Percentiles rank a stretch among this genome's conserved stretches.
These are phyloP conservation scores for Tenthredo distinguenda DNA, from an alignment of 2,888 invertebrate species.

Conservation along the genomic window DNA sequence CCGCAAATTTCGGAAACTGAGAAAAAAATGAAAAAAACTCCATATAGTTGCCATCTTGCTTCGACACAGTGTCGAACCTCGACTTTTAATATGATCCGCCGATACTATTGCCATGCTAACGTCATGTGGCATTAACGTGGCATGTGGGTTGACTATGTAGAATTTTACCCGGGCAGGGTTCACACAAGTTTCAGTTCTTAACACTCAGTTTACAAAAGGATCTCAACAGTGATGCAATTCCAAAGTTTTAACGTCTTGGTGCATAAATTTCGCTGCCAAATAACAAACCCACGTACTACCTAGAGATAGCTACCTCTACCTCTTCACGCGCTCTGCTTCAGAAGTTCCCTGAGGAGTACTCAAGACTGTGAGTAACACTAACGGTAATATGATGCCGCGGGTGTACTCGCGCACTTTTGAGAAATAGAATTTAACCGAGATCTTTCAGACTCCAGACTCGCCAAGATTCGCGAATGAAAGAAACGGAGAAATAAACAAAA, in stretches of 20 bases:
- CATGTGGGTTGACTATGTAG: too few relatives aligned
- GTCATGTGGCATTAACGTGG: too few relatives aligned
- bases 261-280: neutral
- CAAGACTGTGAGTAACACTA: neutral
- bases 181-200: neutral
- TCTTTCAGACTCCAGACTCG: neutral
- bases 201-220: neutral
- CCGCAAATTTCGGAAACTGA: too few relatives aligned
- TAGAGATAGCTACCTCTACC: neutral
- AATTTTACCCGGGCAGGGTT: too few relatives aligned
- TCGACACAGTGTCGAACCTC: too few relatives aligned
- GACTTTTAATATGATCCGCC: too few relatives aligned
- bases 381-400: neutral
- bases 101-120: too few relatives aligned
- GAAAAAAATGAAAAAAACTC: too few relatives aligned
- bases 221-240: neutral
- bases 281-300: conserved; percentile 4
- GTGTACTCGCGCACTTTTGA: neutral
- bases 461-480: neutral
- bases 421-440: neutral
- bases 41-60: too few relatives aligned
- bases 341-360: neutral
- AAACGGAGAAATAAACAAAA: neutral
- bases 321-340: neutral
- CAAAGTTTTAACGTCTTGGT: neutral